Conservation (phyloP, 2,888 invertebrate genomes). For the Abrostola triplasia region DNA sequence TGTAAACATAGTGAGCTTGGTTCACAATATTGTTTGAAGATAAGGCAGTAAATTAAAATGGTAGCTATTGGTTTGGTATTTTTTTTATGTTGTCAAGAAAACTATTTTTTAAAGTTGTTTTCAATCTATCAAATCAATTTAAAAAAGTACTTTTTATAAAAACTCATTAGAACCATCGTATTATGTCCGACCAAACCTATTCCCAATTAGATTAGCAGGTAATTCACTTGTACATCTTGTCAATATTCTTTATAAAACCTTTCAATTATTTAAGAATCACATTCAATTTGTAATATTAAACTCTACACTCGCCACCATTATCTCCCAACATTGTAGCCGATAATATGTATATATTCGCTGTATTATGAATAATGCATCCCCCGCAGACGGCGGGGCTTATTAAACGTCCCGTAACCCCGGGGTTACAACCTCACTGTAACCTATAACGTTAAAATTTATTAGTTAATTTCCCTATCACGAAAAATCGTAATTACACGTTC, state of each 20-base stretch:
- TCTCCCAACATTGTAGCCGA: constrained; percentile 32
- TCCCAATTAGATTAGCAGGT: no score
- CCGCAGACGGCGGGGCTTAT: constrained; percentile 41
- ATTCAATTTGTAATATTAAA: background rate
- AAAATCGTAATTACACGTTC: constrained; percentile 50
- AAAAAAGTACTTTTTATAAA: no score
- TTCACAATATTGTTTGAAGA: constrained; percentile 22
- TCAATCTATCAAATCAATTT: no score
- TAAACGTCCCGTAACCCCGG: constrained; percentile 43
- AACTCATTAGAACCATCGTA: no score
- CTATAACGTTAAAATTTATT: constrained; percentile 55
- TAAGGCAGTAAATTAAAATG: no score
- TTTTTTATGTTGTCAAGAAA: no score
- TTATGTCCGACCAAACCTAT: no score
- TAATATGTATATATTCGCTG: constrained; percentile 38
- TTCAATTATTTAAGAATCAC: background rate
- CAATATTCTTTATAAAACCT: no score
- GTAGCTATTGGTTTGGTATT: no score
- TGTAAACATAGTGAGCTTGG: constrained; percentile 17
- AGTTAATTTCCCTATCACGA: constrained; percentile 49
- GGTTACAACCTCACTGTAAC: constrained; percentile 39
- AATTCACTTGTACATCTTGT: no score
- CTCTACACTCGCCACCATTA: constrained; percentile 28
- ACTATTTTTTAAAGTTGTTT: no score
- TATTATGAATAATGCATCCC: constrained; percentile 56